phyloP scores from a whole-genome alignment of 2,113 vertebrate genomes.

The Cyrtonyx montezumae region DNA sequence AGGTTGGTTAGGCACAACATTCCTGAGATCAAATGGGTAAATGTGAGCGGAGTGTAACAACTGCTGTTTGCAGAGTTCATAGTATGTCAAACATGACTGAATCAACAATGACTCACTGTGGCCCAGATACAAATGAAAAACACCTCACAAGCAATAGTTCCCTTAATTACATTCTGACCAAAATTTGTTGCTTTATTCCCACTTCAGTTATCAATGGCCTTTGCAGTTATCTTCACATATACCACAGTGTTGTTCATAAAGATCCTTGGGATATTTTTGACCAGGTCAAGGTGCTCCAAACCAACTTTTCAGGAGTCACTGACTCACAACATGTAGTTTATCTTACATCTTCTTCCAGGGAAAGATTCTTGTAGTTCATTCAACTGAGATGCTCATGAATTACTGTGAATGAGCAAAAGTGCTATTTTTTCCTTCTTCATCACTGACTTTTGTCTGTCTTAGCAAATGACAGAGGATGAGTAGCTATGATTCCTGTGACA shows the following conservation, averaged over 20 bases:
- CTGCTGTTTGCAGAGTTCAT: background rate
- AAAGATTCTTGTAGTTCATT: background rate
- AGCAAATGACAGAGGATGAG: too few relatives aligned
- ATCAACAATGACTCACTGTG: background rate
- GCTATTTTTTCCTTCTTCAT: background rate
- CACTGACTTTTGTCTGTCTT: background rate
- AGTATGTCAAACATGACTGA: background rate
- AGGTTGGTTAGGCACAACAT: background rate
- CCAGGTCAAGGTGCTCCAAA: background rate
- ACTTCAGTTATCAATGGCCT: background rate
- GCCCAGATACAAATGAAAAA: background rate
- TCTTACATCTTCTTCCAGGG: background rate
- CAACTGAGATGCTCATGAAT: background rate
- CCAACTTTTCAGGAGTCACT: background rate
- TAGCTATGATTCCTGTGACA: background rate
- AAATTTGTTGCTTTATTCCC: background rate
- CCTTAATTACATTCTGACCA: background rate
- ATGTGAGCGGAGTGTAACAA: accelerated
- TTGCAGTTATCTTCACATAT: background rate
- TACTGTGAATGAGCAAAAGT: background rate
- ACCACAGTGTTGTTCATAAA: background rate
- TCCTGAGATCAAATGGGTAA: background rate
- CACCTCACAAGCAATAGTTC: background rate
- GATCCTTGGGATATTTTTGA: background rate
- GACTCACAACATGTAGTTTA: background rate